phyloP scores from a whole-genome alignment of 2,888 invertebrate genomes.

The Thera britannica region DNA sequence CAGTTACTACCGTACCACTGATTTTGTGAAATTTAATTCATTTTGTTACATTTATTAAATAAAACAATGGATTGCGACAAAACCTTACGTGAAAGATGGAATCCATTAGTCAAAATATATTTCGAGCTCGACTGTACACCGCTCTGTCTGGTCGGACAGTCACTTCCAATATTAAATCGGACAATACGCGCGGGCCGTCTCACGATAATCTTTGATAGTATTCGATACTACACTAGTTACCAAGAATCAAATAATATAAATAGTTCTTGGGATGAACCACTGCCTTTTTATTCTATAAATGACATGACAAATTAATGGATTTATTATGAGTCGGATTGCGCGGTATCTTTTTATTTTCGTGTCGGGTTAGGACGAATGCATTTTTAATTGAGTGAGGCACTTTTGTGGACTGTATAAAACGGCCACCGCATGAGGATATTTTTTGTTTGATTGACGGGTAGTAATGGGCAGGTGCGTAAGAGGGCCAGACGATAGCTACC shows the following conservation, averaged over 20 bases:
- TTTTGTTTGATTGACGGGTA: conserved; percentile 84
- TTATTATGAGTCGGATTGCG: conserved; percentile 81
- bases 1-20: background rate
- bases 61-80: conserved; percentile 11
- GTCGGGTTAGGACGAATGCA: conserved; percentile 82
- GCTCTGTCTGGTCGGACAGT: conserved; percentile 53
- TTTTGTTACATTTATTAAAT: background rate
- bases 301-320: conserved; percentile 85
- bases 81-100: conserved; percentile 23
- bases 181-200: conserved; percentile 65
- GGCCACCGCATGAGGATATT: conserved; percentile 80
- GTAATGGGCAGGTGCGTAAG: conserved; percentile 83
- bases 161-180: conserved; percentile 75
- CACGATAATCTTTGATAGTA: conserved; percentile 74
- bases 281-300: conserved; percentile 67
- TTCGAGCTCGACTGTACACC: conserved; percentile 57
- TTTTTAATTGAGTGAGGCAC: conserved; percentile 85
- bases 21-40: background rate
- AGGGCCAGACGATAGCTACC: conserved; percentile 75
- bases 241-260: conserved; percentile 57
- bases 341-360: conserved; percentile 72
- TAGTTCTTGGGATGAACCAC: conserved; percentile 29
- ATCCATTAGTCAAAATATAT: conserved; percentile 33
- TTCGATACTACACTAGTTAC: conserved; percentile 69
- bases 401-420: conserved; percentile 83